Conservation (phyloP, 2,888 invertebrate species). For the Melinopterus prodromus region DNA sequence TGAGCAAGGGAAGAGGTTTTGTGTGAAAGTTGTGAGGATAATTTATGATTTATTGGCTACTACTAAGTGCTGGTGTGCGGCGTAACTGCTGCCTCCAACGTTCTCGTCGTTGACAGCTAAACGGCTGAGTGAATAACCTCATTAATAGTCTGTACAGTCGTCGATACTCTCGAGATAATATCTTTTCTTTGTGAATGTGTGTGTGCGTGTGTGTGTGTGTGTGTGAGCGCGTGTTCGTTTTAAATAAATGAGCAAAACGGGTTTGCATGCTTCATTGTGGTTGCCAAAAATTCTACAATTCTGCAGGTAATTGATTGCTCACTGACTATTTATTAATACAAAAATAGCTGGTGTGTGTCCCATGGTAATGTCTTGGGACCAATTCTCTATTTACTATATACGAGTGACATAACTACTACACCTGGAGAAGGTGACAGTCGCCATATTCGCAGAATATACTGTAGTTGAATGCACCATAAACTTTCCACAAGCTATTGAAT, state of each 20-base stretch:
- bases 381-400: too few relatives aligned
- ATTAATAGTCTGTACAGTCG: constrained; percentile 4
- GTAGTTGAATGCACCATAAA: too few relatives aligned
- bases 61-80: neutral
- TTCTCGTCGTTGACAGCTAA: neutral
- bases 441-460: too few relatives aligned
- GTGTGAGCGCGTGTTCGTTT: neutral
- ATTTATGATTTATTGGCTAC: constrained; percentile 4
- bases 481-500: too few relatives aligned
- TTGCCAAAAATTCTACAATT: neutral
- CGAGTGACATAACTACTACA: too few relatives aligned
- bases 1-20: neutral
- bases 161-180: neutral
- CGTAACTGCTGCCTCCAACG: neutral
- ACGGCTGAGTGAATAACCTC: neutral
- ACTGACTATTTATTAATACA: neutral
- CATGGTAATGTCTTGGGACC: too few relatives aligned
- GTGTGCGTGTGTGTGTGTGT: neutral
- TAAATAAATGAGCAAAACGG: neutral
- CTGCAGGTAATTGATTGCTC: neutral
- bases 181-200: neutral
- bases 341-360: too few relatives aligned
- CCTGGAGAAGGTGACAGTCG: too few relatives aligned
- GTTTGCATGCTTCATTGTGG: neutral
- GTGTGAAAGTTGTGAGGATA: neutral